Percentiles rank a stretch among this genome's conserved stretches.
These are phyloP conservation scores for Agrochola litura DNA, from an alignment of 2,888 invertebrate species.

Conservation along the genomic window DNA sequence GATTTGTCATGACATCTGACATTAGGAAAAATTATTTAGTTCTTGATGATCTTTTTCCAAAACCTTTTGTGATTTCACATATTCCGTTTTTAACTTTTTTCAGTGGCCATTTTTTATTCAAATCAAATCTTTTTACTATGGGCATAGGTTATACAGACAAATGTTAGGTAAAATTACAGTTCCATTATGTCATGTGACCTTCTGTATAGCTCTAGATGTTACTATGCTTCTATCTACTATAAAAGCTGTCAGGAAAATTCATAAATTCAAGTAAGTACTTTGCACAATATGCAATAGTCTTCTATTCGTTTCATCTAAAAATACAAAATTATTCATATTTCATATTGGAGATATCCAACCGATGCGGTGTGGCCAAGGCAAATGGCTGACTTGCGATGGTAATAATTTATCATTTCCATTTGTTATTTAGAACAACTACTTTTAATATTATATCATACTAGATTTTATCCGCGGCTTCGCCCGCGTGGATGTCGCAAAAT, in stretches of 20 bases:
- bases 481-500: too few relatives aligned
- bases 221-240: neutral
- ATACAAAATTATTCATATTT: constrained; percentile 21
- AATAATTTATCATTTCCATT: constrained; percentile 19
- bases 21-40: neutral
- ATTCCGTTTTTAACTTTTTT: neutral
- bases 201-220: neutral
- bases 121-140: too few relatives aligned
- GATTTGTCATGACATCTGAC: constrained; percentile 3
- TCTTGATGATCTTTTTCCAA: neutral
- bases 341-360: constrained; percentile 15
- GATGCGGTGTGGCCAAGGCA: constrained; percentile 27
- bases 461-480: too few relatives aligned
- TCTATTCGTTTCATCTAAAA: constrained; percentile 30
- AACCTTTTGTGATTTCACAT: neutral
- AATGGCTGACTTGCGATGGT: constrained; percentile 16
- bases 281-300: constrained; percentile 6
- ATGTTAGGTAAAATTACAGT: too few relatives aligned
- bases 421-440: constrained; percentile 12
- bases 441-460: neutral
- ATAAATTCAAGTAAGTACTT: constrained; percentile 13
- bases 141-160: too few relatives aligned
- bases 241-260: neutral
- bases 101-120: neutral
- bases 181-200: too few relatives aligned